Evolutionary conservation across 2,888 invertebrate genomes (phyloP).

Genomic region (Matsumyia berberina): DNA sequence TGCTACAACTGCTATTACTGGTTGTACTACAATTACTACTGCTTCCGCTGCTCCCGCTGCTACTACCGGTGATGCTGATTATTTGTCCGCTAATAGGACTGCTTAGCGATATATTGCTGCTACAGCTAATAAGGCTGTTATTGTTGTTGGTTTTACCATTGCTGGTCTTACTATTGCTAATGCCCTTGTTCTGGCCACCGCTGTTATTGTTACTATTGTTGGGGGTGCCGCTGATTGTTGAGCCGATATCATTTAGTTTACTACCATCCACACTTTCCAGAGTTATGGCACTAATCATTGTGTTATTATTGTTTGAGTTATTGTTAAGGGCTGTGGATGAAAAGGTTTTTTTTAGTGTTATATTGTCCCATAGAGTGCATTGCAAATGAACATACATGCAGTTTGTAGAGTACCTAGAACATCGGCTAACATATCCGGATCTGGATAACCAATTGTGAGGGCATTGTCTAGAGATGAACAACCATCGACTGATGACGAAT

Average conservation of each 20-base stretch:
- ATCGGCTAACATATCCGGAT: slow-evolving; percentile 90
- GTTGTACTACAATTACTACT: slow-evolving; percentile 75
- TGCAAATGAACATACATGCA: slow-evolving; percentile 83
- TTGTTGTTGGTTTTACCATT: slow-evolving; percentile 77
- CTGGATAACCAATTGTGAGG: slow-evolving; percentile 89
- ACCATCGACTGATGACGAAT: slow-evolving; percentile 76
- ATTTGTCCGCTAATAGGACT: slow-evolving; percentile 74
- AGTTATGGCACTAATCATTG: slow-evolving; percentile 74
- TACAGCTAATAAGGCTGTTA: slow-evolving; percentile 78
- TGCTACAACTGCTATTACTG: slow-evolving; percentile 77
- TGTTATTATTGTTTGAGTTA: slow-evolving; percentile 73
- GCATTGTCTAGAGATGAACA: slow-evolving; percentile 85
- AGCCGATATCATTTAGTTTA: slow-evolving; percentile 72
- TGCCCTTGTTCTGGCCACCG: slow-evolving; percentile 79
- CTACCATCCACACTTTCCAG: slow-evolving; percentile 69
- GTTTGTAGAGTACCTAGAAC: slow-evolving; percentile 88
- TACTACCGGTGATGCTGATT: slow-evolving; percentile 79
- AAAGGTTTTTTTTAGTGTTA: background rate
- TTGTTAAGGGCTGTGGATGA: slow-evolving; percentile 79
- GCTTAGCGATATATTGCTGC: slow-evolving; percentile 68
- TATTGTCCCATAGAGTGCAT: background rate
- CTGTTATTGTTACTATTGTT: slow-evolving; percentile 74
- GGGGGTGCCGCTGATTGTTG: slow-evolving; percentile 62
- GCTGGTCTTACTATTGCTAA: slow-evolving; percentile 77
- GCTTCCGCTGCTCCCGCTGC: slow-evolving; percentile 76